These are phyloP conservation scores for Dinoponera quadriceps DNA, from an alignment of 1,140 invertebrate species.

Conservation along the genomic window DNA sequence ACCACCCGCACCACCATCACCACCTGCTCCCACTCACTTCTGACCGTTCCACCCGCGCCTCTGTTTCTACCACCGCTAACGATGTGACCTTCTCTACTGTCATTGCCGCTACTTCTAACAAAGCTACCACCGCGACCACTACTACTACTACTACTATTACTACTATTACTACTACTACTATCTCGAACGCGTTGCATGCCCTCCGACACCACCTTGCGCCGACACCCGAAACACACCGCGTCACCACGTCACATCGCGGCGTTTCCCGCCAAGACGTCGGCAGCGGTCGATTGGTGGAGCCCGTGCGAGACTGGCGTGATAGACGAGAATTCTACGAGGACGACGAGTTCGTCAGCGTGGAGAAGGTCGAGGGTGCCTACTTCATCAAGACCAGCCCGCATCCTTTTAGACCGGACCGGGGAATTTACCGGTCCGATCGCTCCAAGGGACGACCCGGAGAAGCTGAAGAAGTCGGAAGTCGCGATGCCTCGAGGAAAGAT, in stretches of 20 bases:
- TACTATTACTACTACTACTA: constrained; percentile 12
- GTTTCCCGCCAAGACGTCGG: background rate
- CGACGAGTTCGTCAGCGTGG: constrained; percentile 82
- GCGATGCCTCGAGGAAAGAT: background rate
- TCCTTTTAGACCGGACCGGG: constrained; percentile 80
- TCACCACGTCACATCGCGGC: constrained; percentile 41
- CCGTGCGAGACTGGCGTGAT: background rate
- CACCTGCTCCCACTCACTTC: constrained; percentile 44
- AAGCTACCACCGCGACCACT: constrained; percentile 36
- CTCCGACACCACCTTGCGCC: constrained; percentile 11
- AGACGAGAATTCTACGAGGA: constrained; percentile 44
- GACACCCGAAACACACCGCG: constrained; percentile 40
- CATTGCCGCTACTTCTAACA: constrained; percentile 14
- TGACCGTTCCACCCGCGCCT: constrained; percentile 38
- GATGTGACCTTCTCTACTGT: constrained; percentile 16
- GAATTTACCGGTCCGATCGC: constrained; percentile 20
- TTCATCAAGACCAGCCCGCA: constrained; percentile 80
- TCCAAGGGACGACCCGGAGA: background rate
- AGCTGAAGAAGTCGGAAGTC: background rate
- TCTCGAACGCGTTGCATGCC: constrained; percentile 61
- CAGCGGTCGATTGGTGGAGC: background rate
- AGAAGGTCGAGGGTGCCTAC: constrained; percentile 75
- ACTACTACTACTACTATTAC: constrained; percentile 25
- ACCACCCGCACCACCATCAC: constrained; percentile 58
- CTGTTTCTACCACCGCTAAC: constrained; percentile 41